Base-by-base conservation (phyloP, 2,113 vertebrate genomes). In the Hydrochoerus hydrochaeris region DNA sequence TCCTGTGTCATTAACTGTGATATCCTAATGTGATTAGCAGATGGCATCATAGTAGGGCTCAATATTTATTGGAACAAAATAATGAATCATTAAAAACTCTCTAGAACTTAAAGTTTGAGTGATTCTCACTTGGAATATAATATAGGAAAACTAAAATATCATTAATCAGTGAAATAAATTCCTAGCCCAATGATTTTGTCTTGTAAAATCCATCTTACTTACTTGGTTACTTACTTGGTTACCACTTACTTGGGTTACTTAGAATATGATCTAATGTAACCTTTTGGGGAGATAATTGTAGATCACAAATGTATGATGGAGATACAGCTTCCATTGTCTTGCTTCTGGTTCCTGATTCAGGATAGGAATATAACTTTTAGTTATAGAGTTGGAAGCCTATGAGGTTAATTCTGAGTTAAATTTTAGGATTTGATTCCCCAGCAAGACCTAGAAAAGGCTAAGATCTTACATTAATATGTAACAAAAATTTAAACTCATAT, bases 401-500 rank as follows among this genome's bases (percentile, higher is more conserved):
- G 88, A 94, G 58, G 81, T 92, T 95, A 97, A 92, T 91, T 94
- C 71, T 91, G 88, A 96, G 94, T 83, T 86, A 88, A 94, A 16
- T 90, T 85, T 71, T 67, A 92, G 78, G 77, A 96, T 90, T 82
- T 41, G 60, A 89, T 78, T 91, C 77, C 85, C 65, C 32, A 9
- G 54, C 44, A 92, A 96, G 96, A 87, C 77, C 69, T 90, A 86
- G 78, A 85, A 95, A 95, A 91, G 82, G 65, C 96, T 65, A 95
- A 88, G 84, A n/a, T 85, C 87, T 95, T 95, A 85, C 87, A 97
- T 98, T 97, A 97, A 98, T 97, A 97, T 96, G 96, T 96, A 97
- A 97, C 95, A 97, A 96, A 97, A 97, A 96, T 93, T 96, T 97
- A 97, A 97, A 97, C 85, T 98, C 92, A 71, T 97, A 97, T 97